Evolutionary conservation across 2,797 vertebrate species (phyloP).

Genomic region (Orestias chungarensis): DNA sequence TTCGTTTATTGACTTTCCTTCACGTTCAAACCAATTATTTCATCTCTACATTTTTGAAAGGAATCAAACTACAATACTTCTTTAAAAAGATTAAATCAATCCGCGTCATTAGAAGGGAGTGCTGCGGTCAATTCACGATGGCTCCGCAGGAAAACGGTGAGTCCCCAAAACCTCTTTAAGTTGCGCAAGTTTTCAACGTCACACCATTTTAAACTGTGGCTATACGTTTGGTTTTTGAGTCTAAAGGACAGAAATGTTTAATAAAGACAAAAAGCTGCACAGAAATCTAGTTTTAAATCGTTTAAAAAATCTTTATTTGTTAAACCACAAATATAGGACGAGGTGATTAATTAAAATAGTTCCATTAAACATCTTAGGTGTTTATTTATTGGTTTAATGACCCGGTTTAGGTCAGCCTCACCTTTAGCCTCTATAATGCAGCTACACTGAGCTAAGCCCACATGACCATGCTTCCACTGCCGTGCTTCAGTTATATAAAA

Average conservation of each 20-base stretch:
- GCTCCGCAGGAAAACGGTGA: neutral
- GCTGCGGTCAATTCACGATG: neutral
- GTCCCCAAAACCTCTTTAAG: neutral
- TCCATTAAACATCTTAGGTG: too few species aligned
- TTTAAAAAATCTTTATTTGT: neutral
- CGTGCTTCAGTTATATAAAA: too few species aligned
- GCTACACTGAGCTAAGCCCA: neutral
- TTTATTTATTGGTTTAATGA: neutral
- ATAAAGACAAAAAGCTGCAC: neutral
- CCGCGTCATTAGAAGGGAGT: neutral
- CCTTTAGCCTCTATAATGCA: neutral
- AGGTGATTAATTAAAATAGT: too few species aligned
- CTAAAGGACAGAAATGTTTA: neutral
- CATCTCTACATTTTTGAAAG: neutral
- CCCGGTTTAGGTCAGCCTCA: neutral
- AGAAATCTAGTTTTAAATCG: too few species aligned
- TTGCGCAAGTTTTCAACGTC: neutral
- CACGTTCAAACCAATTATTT: neutral
- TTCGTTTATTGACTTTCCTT: neutral
- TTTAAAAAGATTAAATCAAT: neutral
- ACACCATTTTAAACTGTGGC: neutral
- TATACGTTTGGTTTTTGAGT: neutral
- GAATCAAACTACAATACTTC: neutral
- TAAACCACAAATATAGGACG: too few species aligned
- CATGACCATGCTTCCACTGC: neutral